A percentile compares a stretch with the other conserved stretches of the same genome.
phyloP scores from a whole-genome alignment of 2,113 vertebrate species.

The Menidia beryllina region DNA sequence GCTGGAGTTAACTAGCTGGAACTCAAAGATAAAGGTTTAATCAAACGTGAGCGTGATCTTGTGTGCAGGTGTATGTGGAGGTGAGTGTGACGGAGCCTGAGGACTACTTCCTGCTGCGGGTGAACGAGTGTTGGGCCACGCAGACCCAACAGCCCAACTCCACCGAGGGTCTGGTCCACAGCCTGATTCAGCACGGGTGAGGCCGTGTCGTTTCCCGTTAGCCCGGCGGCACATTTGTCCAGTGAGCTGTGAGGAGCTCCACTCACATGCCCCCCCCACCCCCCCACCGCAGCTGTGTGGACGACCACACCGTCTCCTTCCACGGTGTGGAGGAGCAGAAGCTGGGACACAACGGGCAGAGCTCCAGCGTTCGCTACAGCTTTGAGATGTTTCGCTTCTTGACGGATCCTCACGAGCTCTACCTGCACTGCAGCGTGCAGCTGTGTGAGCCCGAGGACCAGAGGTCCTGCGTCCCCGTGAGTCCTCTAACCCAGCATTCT shows the following conservation, averaged over 20 bases:
- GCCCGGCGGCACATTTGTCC: background rate
- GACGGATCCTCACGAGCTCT: conserved; percentile 60
- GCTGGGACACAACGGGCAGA: conserved; percentile 53
- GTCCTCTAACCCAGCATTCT: conserved; percentile 18
- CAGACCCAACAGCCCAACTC: conserved; percentile 58
- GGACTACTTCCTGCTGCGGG: conserved; percentile 73
- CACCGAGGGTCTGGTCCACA: conserved; percentile 44
- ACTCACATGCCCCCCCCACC: background rate
- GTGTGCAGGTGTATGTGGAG: conserved; percentile 77
- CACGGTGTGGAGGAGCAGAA: conserved; percentile 9
- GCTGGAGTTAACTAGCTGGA: background rate
- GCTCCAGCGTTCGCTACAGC: conserved; percentile 70
- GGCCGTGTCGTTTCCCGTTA: background rate
- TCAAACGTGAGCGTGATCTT: too few relatives aligned
- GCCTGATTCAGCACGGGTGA: conserved; percentile 76
- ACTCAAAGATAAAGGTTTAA: background rate
- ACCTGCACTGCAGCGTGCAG: conserved; percentile 80
- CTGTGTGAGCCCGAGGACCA: conserved; percentile 74
- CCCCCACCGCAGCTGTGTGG: conserved; percentile 62
- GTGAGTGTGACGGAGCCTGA: conserved; percentile 67
- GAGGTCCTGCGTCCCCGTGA: conserved; percentile 75
- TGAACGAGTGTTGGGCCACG: conserved; percentile 81
- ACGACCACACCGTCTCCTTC: conserved; percentile 71
- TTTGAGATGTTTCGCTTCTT: conserved; percentile 82
- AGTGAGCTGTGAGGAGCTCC: rapidly evolving